Conservation (phyloP, 2,888 invertebrate genomes). For the Chironomus tentans region DNA sequence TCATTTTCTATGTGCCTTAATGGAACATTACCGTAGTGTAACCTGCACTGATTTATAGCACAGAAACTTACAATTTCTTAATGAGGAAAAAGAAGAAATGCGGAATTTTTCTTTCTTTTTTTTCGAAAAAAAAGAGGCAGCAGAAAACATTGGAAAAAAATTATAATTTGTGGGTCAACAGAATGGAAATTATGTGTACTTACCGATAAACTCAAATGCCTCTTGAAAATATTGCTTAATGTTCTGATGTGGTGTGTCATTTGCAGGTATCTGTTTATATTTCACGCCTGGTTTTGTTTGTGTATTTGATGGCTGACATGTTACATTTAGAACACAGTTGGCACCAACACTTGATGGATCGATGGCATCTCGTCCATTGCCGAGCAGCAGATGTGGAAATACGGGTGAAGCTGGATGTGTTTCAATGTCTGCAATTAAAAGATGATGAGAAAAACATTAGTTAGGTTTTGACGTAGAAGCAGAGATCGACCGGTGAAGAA, state of each 20-base stretch:
- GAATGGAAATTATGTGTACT: conserved; percentile 36
- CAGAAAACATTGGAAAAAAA: no score
- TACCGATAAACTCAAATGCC: conserved; percentile 78
- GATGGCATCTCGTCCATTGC: conserved; percentile 72
- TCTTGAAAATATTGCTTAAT: conserved; percentile 82
- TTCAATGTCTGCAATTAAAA: conserved; percentile 50
- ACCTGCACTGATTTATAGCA: conserved; percentile 22
- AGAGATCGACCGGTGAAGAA: no score
- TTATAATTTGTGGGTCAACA: no score
- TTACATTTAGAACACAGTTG: conserved; percentile 72
- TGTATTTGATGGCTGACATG: conserved; percentile 56
- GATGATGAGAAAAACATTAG: conserved; percentile 23
- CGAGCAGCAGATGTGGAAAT: conserved; percentile 70
- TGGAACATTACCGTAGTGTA: conserved; percentile 15
- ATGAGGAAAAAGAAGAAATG: neutral
- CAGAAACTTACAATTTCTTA: neutral
- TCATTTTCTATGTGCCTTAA: neutral
- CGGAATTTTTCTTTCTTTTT: conserved; percentile 4
- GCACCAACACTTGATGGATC: conserved; percentile 62
- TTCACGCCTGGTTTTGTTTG: conserved; percentile 54
- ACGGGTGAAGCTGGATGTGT: conserved; percentile 68
- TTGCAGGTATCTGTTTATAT: conserved; percentile 72
- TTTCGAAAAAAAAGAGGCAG: no score
- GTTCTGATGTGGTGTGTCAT: conserved; percentile 76
- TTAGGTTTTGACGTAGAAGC: neutral